phyloP scores from a whole-genome alignment of 2,888 invertebrate genomes.

The Tineola bisselliella region DNA sequence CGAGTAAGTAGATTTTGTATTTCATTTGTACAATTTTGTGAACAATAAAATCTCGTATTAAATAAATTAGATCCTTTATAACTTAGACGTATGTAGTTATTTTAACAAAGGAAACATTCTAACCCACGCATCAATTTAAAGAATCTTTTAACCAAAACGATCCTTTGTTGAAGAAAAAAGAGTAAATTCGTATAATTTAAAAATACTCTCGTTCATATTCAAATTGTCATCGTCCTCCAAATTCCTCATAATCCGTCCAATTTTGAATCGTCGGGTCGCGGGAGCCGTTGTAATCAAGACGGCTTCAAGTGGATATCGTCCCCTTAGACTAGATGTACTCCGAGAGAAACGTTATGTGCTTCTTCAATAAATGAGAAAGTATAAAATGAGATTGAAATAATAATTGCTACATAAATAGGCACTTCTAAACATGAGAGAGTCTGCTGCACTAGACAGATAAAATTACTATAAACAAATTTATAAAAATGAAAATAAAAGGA shows the following conservation, averaged over 20 bases:
- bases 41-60: too few species aligned
- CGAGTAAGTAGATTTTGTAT: too few species aligned
- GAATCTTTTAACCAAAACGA: not conserved
- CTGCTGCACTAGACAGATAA: not conserved
- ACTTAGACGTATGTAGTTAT: not conserved
- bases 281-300: constrained; percentile 59
- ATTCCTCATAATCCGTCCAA: constrained; percentile 67
- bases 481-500: not conserved
- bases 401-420: not conserved
- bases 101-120: not conserved
- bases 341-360: not conserved
- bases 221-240: constrained; percentile 64
- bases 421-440: not conserved
- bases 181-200: constrained; percentile 13
- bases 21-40: too few species aligned
- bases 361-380: constrained; percentile 7
- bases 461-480: not conserved
- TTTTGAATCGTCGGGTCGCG: constrained; percentile 49
- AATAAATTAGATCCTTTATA: too few species aligned
- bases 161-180: constrained; percentile 6
- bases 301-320: constrained; percentile 57
- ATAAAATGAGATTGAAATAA: constrained; percentile 3
- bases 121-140: not conserved
- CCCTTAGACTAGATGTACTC: constrained; percentile 37
- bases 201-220: constrained; percentile 48